Base-by-base conservation (phyloP, 2,888 invertebrate species). In the Volucella zonaria region DNA sequence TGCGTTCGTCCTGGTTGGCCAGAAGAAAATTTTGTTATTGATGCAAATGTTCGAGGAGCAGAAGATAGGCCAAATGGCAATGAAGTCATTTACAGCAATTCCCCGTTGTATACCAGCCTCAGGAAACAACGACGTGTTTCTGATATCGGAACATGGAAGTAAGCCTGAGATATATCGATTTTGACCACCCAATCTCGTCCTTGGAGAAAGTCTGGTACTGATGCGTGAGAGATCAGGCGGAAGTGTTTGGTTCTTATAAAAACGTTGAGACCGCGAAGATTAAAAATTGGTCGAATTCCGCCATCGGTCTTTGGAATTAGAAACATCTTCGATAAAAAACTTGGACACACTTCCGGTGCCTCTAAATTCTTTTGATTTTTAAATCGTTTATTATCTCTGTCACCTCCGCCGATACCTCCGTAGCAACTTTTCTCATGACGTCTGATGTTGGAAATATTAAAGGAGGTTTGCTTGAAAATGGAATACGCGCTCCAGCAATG, bases 191-290 rank as follows among this genome's bases (percentile, higher is more conserved):
- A 76, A 31, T 76, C 61, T 8, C 18, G 18, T 47, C 38, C 51
- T 40, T 76, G 76, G 3, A 67, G 64, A 71, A 78, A 78, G 10
- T 77, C 77, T 18, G 62, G 62, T 8, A 68, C 67, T 45, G 42
- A 43, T 11, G 68, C 59, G 15, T 54, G 68, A 10, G 61, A 68
- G 47, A 76, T 68, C 62, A 76, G 40, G 38, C 43, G 59, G 18
- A 76, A 76, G 45, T 67, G 51, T 14, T 47, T 74, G 15, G 51
- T 61, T 14, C 52, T 76, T 68, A 67, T 52, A 68, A 14, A 76
- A 61, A 42, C 45, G 51, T 49, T 54, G 8, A 68, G 54, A 42
- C 61, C 61, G 3, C 70, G 62, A 47, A 77, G 54, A 40, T 77
- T 59, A 52, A 76, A 67, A 1, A 67, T 52, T 10, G 76, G 54